Conservation (phyloP, 2,797 vertebrate species). For the Rhinichthys osculus region DNA sequence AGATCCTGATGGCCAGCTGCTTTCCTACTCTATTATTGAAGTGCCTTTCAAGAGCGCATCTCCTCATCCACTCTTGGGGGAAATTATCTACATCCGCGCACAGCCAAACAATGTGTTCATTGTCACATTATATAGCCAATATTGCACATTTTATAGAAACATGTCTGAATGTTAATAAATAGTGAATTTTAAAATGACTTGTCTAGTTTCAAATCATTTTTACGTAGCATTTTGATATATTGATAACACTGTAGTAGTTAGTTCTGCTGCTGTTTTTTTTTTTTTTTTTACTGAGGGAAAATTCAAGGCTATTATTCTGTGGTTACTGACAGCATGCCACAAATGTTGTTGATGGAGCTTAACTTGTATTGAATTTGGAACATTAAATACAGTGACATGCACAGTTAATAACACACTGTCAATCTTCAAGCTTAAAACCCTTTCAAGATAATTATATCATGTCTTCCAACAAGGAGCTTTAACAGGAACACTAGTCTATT, state of each 20-base stretch:
- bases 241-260: background rate
- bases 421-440: background rate
- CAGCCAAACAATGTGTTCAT: background rate
- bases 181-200: background rate
- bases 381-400: slow-evolving; percentile 22
- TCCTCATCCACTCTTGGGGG: slow-evolving; percentile 5
- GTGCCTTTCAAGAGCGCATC: slow-evolving; percentile 24
- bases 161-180: slow-evolving; percentile 1
- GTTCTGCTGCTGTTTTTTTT: background rate
- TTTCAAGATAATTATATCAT: slow-evolving; percentile 1
- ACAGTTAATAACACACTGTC: slow-evolving; percentile 5
- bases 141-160: background rate
- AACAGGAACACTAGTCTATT: slow-evolving; percentile 42
- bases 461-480: slow-evolving; percentile 49
- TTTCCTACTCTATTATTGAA: slow-evolving; percentile 31
- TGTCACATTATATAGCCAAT: background rate
- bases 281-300: too few species aligned
- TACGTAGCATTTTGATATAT: background rate
- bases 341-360: slow-evolving; percentile 10
- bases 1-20: slow-evolving; percentile 25
- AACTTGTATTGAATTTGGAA: slow-evolving; percentile 15
- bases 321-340: slow-evolving; percentile 7
- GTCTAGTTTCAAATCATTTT: background rate
- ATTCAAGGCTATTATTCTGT: slow-evolving; percentile 5
- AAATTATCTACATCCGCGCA: background rate